Evolutionary conservation across 2,113 vertebrate species (phyloP).

Genomic region (Nannospalax galili): DNA sequence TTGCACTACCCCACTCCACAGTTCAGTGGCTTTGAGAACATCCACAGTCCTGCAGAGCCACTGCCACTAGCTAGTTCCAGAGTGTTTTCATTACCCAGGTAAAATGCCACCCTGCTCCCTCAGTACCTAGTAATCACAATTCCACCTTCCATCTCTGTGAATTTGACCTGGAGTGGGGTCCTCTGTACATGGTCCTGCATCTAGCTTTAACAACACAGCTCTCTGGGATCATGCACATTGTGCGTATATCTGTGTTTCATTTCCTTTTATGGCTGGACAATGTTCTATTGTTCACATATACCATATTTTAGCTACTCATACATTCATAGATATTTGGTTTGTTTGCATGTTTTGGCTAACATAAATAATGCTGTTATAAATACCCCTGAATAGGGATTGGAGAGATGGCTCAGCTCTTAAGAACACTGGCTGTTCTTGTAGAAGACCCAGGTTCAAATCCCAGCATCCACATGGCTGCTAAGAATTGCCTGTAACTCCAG

Average conservation of each 20-base stretch:
- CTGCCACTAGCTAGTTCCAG: neutral
- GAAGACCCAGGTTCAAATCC: too few species aligned
- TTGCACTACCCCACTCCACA: neutral
- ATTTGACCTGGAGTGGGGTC: neutral
- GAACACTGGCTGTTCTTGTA: too few species aligned
- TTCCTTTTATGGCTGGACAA: neutral
- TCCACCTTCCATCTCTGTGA: neutral
- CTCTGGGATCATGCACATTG: neutral
- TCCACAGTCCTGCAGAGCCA: neutral
- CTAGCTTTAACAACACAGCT: neutral
- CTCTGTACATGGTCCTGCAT: neutral
- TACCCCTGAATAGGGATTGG: neutral
- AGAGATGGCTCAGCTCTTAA: too few species aligned
- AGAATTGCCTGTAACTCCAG: too few species aligned
- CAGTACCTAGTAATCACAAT: neutral
- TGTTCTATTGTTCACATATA: neutral
- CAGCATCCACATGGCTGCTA: too few species aligned
- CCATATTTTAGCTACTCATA: neutral
- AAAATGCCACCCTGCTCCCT: too few species aligned
- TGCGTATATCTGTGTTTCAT: neutral
- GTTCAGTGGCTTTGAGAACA: neutral
- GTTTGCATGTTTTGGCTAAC: neutral
- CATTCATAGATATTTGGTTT: neutral
- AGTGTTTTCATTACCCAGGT: too few species aligned
- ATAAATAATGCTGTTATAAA: neutral